phyloP scores from a whole-genome alignment of 2,888 invertebrate species.

The Monoplex corrugatus region DNA sequence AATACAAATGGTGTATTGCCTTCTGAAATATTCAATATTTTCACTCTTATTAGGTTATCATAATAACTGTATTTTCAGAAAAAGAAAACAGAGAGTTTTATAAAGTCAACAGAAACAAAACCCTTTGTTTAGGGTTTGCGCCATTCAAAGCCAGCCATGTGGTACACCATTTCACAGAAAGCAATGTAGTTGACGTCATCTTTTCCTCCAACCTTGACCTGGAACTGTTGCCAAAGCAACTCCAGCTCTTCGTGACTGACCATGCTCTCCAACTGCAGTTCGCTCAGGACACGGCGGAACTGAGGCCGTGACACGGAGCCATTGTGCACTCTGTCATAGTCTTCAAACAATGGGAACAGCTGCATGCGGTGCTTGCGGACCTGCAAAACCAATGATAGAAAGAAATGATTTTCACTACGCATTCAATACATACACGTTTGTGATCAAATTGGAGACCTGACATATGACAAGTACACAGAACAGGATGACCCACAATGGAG shows the following conservation, averaged over 20 bases:
- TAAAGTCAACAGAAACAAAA: not conserved
- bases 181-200: constrained; percentile 79
- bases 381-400: constrained; percentile 62
- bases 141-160: constrained; percentile 74
- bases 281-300: constrained; percentile 80
- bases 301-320: constrained; percentile 80
- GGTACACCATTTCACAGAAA: constrained; percentile 78
- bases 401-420: no score
- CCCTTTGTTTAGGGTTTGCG: constrained; percentile 70
- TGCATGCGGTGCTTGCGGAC: constrained; percentile 80
- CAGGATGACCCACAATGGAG: no score
- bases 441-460: no score
- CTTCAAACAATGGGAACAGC: constrained; percentile 81
- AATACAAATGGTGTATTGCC: not conserved
- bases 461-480: no score
- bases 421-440: no score
- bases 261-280: constrained; percentile 78
- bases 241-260: constrained; percentile 78
- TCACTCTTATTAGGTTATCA: not conserved
- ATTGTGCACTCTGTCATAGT: constrained; percentile 80
- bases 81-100: not conserved
- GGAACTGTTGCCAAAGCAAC: constrained; percentile 78
- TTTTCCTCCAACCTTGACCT: constrained; percentile 77
- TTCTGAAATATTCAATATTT: not conserved
- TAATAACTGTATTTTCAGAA: not conserved